Percentiles rank a stretch among this genome's conserved stretches.
These are phyloP conservation scores for Heterotilapia buettikoferi DNA, from an alignment of 2,113 vertebrate species.

Conservation along the genomic window DNA sequence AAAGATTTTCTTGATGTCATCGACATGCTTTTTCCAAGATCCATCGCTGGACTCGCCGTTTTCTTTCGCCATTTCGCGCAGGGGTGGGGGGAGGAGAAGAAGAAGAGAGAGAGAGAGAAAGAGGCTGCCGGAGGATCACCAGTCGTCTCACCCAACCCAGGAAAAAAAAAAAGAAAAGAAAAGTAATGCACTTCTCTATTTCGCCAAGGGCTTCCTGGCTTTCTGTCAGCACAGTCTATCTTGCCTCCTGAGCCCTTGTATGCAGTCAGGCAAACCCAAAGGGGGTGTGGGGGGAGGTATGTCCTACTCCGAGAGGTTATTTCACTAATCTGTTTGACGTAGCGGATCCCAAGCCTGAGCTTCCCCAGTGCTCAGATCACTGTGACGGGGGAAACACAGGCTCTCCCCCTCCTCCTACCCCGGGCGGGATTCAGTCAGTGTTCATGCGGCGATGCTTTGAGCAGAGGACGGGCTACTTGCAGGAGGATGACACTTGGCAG, in stretches of 20 bases:
- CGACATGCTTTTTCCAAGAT: conserved; percentile 93
- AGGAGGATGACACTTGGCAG: conserved; percentile 9
- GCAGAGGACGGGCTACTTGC: conserved; percentile 19
- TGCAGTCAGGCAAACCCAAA: background rate
- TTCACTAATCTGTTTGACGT: conserved; percentile 65
- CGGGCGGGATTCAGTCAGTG: conserved; percentile 15
- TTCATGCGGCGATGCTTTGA: background rate
- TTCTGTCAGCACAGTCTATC: background rate
- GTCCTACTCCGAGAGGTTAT: conserved; percentile 56
- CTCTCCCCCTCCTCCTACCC: background rate
- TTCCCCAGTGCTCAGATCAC: conserved; percentile 46
- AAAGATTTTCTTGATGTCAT: conserved; percentile 93
- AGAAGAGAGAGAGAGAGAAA: background rate
- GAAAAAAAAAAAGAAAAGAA: background rate
- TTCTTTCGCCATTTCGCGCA: conserved; percentile 86
- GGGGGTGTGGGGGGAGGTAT: conserved; percentile 1
- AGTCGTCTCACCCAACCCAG: background rate
- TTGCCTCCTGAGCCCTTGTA: conserved; percentile 14
- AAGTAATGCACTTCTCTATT: conserved; percentile 28
- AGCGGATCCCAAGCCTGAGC: conserved; percentile 49
- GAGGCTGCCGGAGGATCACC: conserved; percentile 28
- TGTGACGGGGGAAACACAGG: conserved; percentile 42
- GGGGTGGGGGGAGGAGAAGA: background rate
- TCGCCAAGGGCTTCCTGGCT: conserved; percentile 6
- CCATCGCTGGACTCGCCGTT: conserved; percentile 80